Conservation (phyloP, 64 coral and sea anemone species). For the Pocillopora verrucosa region DNA sequence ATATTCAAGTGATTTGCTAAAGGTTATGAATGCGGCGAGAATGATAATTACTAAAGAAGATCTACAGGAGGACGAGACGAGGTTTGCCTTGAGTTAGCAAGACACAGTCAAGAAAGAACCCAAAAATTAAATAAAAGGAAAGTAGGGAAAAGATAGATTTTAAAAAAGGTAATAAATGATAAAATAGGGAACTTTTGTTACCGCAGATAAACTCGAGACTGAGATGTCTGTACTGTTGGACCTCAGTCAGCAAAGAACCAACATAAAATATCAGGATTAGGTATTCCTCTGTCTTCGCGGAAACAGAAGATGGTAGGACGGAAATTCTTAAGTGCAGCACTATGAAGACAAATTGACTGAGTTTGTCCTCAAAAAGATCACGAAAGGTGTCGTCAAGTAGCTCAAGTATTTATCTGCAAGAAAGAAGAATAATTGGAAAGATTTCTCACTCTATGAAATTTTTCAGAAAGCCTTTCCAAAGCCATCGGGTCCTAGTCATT, state of each 20-base stretch:
- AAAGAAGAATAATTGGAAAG: neutral
- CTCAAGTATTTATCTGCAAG: slow-evolving; percentile 6
- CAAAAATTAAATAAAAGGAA: too few relatives aligned
- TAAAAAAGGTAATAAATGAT: too few relatives aligned
- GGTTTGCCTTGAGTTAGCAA: too few relatives aligned
- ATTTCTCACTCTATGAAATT: neutral
- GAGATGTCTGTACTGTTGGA: neutral
- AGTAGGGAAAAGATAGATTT: too few relatives aligned
- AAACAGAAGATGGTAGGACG: neutral
- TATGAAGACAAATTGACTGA: neutral
- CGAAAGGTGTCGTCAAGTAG: neutral
- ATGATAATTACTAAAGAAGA: too few relatives aligned
- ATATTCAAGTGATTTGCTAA: too few relatives aligned
- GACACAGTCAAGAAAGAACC: too few relatives aligned
- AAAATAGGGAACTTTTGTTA: too few relatives aligned
- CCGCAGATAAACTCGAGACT: neutral
- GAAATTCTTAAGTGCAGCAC: neutral
- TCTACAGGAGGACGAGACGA: too few relatives aligned
- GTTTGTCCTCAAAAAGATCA: neutral
- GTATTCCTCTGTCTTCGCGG: neutral
- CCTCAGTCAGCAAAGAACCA: neutral
- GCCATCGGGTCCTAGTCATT: too few relatives aligned
- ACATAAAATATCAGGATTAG: neutral
- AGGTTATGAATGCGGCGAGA: too few relatives aligned
- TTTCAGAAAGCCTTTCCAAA: too few relatives aligned